Evolutionary conservation across 1,140 invertebrate genomes (phyloP), one percentile per base, ranked within the genome.

Genomic region (Cylas formicarius): DNA sequence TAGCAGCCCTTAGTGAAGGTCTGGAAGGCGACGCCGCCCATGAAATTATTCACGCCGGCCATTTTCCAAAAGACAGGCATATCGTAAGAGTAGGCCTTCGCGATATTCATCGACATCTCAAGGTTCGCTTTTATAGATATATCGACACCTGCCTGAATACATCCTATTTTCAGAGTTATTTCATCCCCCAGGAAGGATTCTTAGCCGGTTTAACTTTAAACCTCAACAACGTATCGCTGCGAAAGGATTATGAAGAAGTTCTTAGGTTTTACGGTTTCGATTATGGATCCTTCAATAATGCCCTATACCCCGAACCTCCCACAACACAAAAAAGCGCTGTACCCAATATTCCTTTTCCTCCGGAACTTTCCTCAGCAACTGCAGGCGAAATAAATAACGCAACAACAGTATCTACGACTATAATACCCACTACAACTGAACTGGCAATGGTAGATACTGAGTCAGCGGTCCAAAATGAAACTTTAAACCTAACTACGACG

Each of bases 211-310:
- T 89, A 34, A 82, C 81, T 2, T 65, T 89, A 14, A 89, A 81
- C 59, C 78, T 79, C 31, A 80, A 83, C 52, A 82, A 84, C 58
- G 78, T 84, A 1, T 78, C 72, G 3, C 74, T 88, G 19, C 76
- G 75, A 16, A 68, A 75, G 8, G 75, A 76, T 18, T 88, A 84
- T 54, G 76, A 79, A 59, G 73, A 76, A 14, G 69, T 84, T 21
- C 63, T 89, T 11, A 69, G 74, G 43, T 86, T 86, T 62, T 87
- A 87, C 55, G 84, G 84, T 1, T 89, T 84, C 57, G 80, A 86
- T 63, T 66, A 79, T 33, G 70, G 71, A 2, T 54, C 61, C 9
- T 65, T 65, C 36, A 60, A 65, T 29, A 61, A 52, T 50, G 52
- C 60, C 5, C 27, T 60, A 9, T 62, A 57, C 48, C 62, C 62